phyloP scores from a whole-genome alignment of 2,113 vertebrate genomes.

The Eurystomus gularis region DNA sequence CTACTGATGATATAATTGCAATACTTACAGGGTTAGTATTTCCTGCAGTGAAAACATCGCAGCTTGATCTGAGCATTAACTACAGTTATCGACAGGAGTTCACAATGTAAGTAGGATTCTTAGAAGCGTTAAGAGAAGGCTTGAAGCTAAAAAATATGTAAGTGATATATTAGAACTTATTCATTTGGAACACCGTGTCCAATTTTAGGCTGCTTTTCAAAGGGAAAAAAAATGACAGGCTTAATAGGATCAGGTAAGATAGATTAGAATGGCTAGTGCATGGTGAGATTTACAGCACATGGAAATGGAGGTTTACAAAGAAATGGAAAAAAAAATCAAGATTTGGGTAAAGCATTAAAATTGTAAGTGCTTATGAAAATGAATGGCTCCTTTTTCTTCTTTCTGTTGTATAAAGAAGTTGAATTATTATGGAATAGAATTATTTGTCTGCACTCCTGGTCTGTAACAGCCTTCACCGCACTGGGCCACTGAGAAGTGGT shows the following conservation, averaged over 20 bases:
- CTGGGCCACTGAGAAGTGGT: background rate
- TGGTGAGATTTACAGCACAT: background rate
- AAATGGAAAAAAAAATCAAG: background rate
- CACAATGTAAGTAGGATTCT: background rate
- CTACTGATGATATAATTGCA: background rate
- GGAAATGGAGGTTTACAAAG: background rate
- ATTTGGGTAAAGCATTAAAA: background rate
- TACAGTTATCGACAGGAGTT: background rate
- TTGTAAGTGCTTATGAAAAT: background rate
- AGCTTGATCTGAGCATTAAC: slow-evolving; percentile 6
- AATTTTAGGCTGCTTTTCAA: background rate
- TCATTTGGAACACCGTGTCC: background rate
- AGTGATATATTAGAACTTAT: background rate
- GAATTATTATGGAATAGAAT: background rate
- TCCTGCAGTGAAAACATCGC: background rate
- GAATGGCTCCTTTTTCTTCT: background rate
- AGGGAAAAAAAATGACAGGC: background rate
- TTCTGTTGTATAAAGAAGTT: background rate
- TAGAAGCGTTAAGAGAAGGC: background rate
- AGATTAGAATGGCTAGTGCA: background rate
- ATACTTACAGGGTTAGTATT: background rate
- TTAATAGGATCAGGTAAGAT: background rate
- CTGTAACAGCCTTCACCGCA: background rate
- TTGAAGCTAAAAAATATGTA: background rate
- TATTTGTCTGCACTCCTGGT: background rate